A percentile compares a stretch with the other conserved stretches of the same genome.
These are phyloP conservation scores for Larimichthys polyactis DNA, from an alignment of 2,113 vertebrate genomes.

Conservation along the genomic window DNA sequence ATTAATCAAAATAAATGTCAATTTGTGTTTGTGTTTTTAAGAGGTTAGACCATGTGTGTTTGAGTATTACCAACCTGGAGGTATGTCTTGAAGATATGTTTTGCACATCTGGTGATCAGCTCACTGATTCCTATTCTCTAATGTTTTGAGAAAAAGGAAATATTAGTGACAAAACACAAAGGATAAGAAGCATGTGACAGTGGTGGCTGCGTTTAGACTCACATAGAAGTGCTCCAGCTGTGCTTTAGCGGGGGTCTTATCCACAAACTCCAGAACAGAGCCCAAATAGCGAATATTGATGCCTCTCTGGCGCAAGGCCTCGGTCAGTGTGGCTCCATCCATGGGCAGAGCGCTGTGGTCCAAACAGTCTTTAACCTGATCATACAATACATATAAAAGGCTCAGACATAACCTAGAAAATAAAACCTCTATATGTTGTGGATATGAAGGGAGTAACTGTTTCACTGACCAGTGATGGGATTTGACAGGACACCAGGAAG, in stretches of 20 bases:
- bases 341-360: constrained; percentile 95
- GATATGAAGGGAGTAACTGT: background rate
- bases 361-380: constrained; percentile 96
- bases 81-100: constrained; percentile 99
- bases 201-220: constrained; percentile 68
- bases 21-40: background rate
- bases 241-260: constrained; percentile 87
- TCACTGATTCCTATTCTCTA: constrained; percentile 97
- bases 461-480: constrained; percentile 93
- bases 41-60: rapidly evolving
- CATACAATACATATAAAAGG: background rate
- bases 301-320: constrained; percentile 95
- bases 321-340: constrained; percentile 93
- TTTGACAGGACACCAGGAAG: constrained; percentile 95
- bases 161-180: background rate
- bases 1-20: background rate
- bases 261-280: constrained; percentile 90
- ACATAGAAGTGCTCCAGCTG: constrained; percentile 96
- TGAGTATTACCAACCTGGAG: constrained; percentile 89
- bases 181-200: background rate
- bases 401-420: background rate
- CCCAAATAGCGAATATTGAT: constrained; percentile 97
- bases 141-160: background rate
- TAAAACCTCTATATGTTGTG: background rate
- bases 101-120: constrained; percentile 96